Base-by-base conservation (phyloP, 1,140 invertebrate genomes). In the Panulirus ornatus region DNA sequence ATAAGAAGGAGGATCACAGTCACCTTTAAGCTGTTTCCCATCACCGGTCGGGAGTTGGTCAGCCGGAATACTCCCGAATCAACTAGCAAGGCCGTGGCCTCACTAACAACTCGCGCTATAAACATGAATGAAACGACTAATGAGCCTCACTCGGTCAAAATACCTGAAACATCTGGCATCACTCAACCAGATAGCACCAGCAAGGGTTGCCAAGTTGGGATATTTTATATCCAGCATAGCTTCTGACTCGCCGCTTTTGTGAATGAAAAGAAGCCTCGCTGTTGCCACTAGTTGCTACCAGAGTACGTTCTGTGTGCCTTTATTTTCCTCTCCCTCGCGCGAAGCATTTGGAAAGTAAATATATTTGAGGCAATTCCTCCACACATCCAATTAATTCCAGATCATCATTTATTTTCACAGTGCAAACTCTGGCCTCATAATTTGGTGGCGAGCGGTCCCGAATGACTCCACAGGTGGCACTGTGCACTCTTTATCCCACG, bases 51-150 rank as follows among this genome's bases (percentile, higher is more conserved):
- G 47, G 22, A 51, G 76, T 58, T 58, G 30, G 78, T 34, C 42
- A 36, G 47, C 34, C n/a, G 27, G 27, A 58, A 22, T 5, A 27
- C 78, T 51, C 42, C 34, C 78, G 78, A 30, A 58, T 5, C 78
- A 36, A 11, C 3, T 58, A 22, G 27, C 47, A 22, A n/a, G 47
- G 78, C 47, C 1, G 47, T 34, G 30, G 34, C 36, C 3, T 36
- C 47, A 36, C 78, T 58, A 58, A 3, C 78, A 58, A 34, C 78
- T 81, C 78, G 34, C 47, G 78, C 78, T 8, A 58, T 81, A 81
- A 81, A 81, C 78, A 81, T 81, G 78, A 81, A 81, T 81, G 78
- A 81, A 81, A 36, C 78, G 78, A 81, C 78, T 81, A 81, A 81
- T 81, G 54, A 81, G 78, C 16, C 78, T 81, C 78, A 36, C 36